Conservation (phyloP, 2,113 vertebrate species). For the Prinia subflava region DNA sequence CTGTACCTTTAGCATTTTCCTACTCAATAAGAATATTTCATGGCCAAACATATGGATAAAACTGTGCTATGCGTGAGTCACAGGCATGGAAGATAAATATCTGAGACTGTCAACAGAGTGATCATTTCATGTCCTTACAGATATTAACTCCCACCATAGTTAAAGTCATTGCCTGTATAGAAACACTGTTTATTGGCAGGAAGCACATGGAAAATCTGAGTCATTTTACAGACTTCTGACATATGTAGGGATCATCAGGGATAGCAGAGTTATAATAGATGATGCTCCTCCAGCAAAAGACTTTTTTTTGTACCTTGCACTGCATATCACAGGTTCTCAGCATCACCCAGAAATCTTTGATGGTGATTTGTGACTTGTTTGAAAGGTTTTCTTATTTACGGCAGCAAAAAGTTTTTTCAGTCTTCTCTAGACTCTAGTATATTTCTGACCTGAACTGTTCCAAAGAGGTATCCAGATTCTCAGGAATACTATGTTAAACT, state of each 20-base stretch:
- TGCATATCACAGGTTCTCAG: neutral
- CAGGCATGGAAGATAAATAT: neutral
- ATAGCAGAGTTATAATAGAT: neutral
- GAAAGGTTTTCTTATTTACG: neutral
- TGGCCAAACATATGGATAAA: neutral
- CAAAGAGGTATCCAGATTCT: neutral
- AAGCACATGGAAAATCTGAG: neutral
- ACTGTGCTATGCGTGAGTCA: neutral
- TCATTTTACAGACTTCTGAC: neutral
- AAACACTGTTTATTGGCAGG: neutral
- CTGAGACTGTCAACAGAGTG: constrained; percentile 23
- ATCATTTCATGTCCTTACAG: constrained; percentile 19
- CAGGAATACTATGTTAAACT: neutral
- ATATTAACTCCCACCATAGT: neutral
- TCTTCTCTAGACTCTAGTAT: neutral
- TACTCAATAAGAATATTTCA: neutral
- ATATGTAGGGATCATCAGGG: neutral
- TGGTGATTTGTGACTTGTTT: neutral
- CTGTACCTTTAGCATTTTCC: neutral
- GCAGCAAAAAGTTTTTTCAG: neutral
- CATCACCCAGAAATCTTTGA: neutral
- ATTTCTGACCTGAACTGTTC: neutral
- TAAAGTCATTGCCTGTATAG: neutral
- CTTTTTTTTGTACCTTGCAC: neutral
- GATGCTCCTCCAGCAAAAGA: neutral